Conservation (phyloP, 92 coral and sea anemone genomes). For the Montipora capitata region DNA sequence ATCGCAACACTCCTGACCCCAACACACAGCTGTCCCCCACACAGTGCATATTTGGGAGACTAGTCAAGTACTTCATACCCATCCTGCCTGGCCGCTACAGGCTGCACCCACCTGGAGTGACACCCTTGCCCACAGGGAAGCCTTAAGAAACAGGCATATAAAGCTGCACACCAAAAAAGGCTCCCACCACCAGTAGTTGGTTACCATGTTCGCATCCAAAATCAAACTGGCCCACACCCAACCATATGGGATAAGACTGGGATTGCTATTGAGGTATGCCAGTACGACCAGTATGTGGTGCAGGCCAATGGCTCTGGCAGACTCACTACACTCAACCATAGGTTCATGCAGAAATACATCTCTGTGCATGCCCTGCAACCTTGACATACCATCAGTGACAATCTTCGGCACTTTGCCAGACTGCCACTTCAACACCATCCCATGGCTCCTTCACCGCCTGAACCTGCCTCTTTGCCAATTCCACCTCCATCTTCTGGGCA, state of each 20-base stretch:
- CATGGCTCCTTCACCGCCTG: not conserved
- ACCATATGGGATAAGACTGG: constrained; percentile 63
- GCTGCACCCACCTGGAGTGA: constrained; percentile 80
- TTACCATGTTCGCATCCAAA: constrained; percentile 72
- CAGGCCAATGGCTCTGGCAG: constrained; percentile 67
- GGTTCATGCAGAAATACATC: constrained; percentile 50
- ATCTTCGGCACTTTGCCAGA: constrained; percentile 46
- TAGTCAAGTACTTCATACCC: constrained; percentile 81
- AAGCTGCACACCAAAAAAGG: constrained; percentile 37
- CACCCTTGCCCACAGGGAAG: constrained; percentile 71
- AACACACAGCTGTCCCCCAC: constrained; percentile 77
- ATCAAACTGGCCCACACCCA: constrained; percentile 52
- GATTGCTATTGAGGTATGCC: constrained; percentile 47
- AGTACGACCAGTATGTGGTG: constrained; percentile 66
- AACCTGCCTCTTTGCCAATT: not conserved
- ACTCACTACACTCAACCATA: constrained; percentile 54
- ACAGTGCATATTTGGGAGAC: constrained; percentile 75
- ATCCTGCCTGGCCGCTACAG: constrained; percentile 75
- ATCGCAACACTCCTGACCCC: constrained; percentile 77
- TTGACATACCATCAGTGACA: constrained; percentile 51
- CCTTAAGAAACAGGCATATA: constrained; percentile 76
- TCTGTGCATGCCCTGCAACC: constrained; percentile 54
- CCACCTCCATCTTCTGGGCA: not conserved
- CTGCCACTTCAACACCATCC: not conserved
- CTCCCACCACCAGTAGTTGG: constrained; percentile 75